Conservation (phyloP, 2,113 vertebrate species). For the Dolichotis patagonum region DNA sequence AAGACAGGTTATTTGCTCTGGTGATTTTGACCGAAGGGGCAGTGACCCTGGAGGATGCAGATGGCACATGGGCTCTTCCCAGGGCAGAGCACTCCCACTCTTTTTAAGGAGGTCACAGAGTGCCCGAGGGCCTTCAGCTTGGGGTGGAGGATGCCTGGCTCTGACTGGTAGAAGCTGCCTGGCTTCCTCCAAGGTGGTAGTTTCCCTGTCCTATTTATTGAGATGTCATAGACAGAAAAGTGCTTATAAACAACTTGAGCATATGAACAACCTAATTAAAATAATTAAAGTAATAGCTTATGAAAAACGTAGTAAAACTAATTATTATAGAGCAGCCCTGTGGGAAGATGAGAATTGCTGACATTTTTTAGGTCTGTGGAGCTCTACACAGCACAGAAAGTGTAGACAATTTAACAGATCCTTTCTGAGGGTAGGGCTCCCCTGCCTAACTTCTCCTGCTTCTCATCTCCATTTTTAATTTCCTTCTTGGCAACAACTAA, state of each 20-base stretch:
- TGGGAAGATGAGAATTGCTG: constrained; percentile 69
- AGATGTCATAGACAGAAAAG: constrained; percentile 67
- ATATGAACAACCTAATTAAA: constrained; percentile 78
- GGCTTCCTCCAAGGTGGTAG: constrained; percentile 39
- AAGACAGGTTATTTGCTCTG: background rate
- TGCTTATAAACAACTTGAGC: constrained; percentile 63
- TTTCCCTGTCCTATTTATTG: constrained; percentile 65
- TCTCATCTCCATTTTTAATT: background rate
- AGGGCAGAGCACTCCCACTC: background rate
- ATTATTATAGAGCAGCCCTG: constrained; percentile 69
- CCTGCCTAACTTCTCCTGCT: background rate
- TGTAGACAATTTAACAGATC: background rate
- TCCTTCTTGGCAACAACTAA: constrained; percentile 9
- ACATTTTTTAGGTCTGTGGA: constrained; percentile 63
- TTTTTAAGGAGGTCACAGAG: background rate
- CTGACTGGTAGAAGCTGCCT: background rate
- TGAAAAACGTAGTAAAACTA: constrained; percentile 73
- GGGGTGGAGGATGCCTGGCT: background rate
- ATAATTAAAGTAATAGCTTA: constrained; percentile 79
- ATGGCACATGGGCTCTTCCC: background rate
- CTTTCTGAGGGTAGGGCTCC: background rate
- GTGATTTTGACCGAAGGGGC: background rate
- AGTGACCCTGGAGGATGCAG: background rate
- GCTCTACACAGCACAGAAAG: background rate
- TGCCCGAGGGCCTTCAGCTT: background rate